These are phyloP conservation scores for Acanthosoma haemorrhoidale DNA, from an alignment of 2,888 invertebrate species.

Conservation along the genomic window DNA sequence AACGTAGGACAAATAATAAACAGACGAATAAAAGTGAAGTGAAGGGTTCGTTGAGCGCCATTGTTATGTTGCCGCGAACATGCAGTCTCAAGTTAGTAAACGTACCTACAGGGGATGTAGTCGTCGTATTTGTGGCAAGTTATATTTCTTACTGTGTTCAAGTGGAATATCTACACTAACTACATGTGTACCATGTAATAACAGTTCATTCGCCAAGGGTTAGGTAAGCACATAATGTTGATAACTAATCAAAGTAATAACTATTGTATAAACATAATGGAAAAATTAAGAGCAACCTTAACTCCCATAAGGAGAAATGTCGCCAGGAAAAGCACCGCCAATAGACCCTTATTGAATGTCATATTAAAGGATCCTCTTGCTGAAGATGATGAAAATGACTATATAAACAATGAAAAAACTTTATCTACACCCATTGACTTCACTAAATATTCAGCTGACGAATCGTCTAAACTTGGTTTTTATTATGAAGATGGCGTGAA, in stretches of 20 bases:
- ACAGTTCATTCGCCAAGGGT: not conserved
- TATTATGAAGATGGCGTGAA: not conserved
- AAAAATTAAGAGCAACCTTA: not conserved
- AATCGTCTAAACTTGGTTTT: not conserved
- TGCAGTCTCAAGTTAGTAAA: too few relatives aligned
- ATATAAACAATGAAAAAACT: not conserved
- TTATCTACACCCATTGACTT: not conserved
- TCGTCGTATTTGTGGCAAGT: too few relatives aligned
- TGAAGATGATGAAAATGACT: not conserved
- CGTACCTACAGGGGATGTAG: too few relatives aligned
- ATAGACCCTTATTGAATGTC: conserved; percentile 6
- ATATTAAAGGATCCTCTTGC: not conserved
- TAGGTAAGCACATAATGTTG: conserved; percentile 13
- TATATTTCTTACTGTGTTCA: too few relatives aligned
- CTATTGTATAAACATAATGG: conserved; percentile 6
- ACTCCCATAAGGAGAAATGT: conserved; percentile 16
- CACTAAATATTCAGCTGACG: not conserved
- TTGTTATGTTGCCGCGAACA: too few relatives aligned
- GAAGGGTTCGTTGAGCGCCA: too few relatives aligned
- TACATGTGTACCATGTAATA: not conserved
- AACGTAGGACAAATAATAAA: too few relatives aligned
- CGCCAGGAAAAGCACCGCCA: conserved; percentile 20
- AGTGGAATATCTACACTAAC: too few relatives aligned
- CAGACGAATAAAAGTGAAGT: too few relatives aligned
- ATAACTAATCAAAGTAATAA: not conserved